A percentile compares a stretch with the other conserved stretches of the same genome.
Evolutionary conservation across 2,797 vertebrate species (phyloP).

Genomic region (Siniperca scherzeri): DNA sequence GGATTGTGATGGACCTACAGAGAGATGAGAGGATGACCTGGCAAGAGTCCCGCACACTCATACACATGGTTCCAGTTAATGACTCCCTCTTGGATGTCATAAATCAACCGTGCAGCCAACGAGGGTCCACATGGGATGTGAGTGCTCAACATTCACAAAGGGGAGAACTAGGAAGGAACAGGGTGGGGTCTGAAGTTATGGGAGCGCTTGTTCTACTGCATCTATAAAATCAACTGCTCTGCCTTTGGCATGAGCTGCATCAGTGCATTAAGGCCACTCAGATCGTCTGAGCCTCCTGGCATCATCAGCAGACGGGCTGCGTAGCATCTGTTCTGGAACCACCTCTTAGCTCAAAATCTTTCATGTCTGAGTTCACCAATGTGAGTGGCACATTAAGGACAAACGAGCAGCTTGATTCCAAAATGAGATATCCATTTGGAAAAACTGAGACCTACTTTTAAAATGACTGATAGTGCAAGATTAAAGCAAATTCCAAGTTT

Average conservation of each 20-base stretch:
- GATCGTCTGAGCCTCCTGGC: conserved; percentile 4
- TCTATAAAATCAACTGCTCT: conserved; percentile 25
- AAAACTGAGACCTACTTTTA: conserved; percentile 4
- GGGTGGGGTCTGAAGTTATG: conserved; percentile 42
- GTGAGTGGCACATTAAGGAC: conserved; percentile 29
- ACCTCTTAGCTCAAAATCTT: conserved; percentile 9
- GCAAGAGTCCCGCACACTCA: conserved; percentile 32
- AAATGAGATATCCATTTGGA: conserved; percentile 25
- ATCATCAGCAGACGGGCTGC: conserved; percentile 3
- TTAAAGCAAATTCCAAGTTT: conserved; percentile 6
- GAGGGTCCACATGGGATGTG: conserved; percentile 37
- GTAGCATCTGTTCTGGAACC: conserved; percentile 23
- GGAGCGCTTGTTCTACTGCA: conserved; percentile 44
- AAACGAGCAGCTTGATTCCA: neutral
- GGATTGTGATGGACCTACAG: conserved; percentile 42
- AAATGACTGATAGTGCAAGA: conserved; percentile 33
- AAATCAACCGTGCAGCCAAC: conserved; percentile 62
- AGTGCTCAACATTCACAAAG: conserved; percentile 38
- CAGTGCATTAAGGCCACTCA: neutral
- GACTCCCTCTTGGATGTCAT: conserved; percentile 40
- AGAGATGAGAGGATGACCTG: conserved; percentile 58
- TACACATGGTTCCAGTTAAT: conserved; percentile 78
- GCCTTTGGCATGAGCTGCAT: conserved; percentile 20
- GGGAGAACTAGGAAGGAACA: conserved; percentile 22
- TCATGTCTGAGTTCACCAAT: neutral